Evolutionary conservation across 1,140 invertebrate species (phyloP).

Genomic region (Rhagoletis zephyria): DNA sequence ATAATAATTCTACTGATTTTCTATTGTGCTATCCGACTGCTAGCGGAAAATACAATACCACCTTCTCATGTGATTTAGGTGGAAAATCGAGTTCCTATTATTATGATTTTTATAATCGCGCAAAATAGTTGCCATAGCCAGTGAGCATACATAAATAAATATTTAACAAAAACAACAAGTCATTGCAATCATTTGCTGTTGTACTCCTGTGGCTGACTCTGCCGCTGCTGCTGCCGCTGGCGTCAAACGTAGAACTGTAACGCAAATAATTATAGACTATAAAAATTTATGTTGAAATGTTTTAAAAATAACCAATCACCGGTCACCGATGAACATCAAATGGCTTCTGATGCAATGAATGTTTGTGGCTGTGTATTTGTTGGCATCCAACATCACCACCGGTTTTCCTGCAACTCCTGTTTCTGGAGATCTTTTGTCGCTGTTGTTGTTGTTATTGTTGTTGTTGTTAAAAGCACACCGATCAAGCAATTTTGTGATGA

Average conservation of each 20-base stretch:
- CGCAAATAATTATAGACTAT: constrained; percentile 49
- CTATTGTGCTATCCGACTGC: too few species aligned
- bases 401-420: background rate
- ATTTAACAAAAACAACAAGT: background rate
- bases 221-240: background rate
- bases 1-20: too few species aligned
- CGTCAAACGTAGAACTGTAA: background rate
- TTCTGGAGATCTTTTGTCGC: background rate
- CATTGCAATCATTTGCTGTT: background rate
- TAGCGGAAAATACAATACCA: background rate
- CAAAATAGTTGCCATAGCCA: background rate
- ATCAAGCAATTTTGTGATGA: constrained; percentile 10
- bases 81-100: constrained; percentile 22
- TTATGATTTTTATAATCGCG: background rate
- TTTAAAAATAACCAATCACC: constrained; percentile 10
- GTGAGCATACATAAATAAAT: background rate
- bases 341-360: background rate
- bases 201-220: background rate
- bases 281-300: constrained; percentile 38
- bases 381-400: background rate
- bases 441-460: background rate
- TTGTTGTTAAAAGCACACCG: background rate
- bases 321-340: constrained; percentile 17
- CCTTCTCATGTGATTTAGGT: background rate
- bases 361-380: background rate